Base-by-base conservation (phyloP, 2,113 vertebrate species). In the Pygathrix nemaeus region DNA sequence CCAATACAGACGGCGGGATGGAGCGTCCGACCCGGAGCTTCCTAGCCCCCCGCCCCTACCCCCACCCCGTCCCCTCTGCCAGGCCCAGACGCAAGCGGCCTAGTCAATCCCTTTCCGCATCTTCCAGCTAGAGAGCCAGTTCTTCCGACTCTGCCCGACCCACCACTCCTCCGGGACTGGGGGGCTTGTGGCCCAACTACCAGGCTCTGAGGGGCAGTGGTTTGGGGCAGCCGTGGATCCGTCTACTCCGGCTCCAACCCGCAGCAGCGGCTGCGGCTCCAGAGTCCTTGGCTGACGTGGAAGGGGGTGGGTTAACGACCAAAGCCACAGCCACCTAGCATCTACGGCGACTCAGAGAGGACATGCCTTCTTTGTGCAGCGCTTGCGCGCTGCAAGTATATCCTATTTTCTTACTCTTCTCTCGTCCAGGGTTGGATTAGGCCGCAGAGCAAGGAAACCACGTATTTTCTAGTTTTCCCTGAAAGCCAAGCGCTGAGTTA, bases 251-350 rank as follows among this genome's bases (percentile, higher is more conserved):
- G 76, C 27, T 90, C 70, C 89, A 7, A 64, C 52, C 95, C 88
- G 48, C 70, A 6, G 66, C 68, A 2, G 55, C 83, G 3, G 72
- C 68, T 0, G 66, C 75, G 0, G 57, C 80, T 8, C 66, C 70
- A 1, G 43, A 94, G 79, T 93, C 97, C 92, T 91, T 1, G 89
- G 98, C 98, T 99, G 99, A 99, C 99, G 99, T 99, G 99, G 99
- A 99, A 96, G 76, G 88, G 16, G 97, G 89, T 23, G 94, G 96
- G 64, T 72, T 59, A 30, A 50, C 52, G 11, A 50, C 13, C 10
- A 1, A 3, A 21, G 66, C 88, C 61, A 0, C 48, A 2, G 97
- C 98, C 98, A 97, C 96, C 98, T 96, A 94, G 98, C 87, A 7
- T 12, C 64, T 99, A 99, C 98, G 99, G 98, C 90, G 88, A 95